Evolutionary conservation across 1,140 invertebrate genomes (phyloP).

Genomic region (Andricus grossulariae): DNA sequence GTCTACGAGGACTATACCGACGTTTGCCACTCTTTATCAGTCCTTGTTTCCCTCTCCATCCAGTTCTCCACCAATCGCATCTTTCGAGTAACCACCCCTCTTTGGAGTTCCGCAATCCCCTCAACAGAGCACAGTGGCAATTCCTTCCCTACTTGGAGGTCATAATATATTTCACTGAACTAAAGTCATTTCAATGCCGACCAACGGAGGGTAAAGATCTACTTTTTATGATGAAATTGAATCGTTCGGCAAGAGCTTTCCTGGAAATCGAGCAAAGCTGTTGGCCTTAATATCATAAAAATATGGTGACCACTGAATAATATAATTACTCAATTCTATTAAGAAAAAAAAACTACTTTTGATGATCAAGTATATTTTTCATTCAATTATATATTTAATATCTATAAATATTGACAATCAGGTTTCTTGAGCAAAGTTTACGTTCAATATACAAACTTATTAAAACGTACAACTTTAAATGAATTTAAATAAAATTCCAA

Average conservation of each 20-base stretch:
- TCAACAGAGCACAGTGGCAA: constrained; percentile 20
- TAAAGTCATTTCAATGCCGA: constrained; percentile 31
- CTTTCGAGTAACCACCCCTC: constrained; percentile 14
- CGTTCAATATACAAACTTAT: too few species aligned
- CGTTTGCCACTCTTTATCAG: constrained; percentile 25
- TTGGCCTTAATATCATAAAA: too few species aligned
- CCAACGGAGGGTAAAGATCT: constrained; percentile 5
- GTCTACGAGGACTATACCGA: constrained; percentile 27
- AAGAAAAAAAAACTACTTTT: too few species aligned
- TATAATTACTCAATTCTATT: too few species aligned
- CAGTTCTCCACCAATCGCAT: neutral
- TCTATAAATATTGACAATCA: too few species aligned
- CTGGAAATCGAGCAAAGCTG: neutral
- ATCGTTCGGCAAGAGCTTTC: neutral
- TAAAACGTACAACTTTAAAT: too few species aligned
- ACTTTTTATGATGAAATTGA: constrained; percentile 4
- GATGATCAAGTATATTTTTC: too few species aligned
- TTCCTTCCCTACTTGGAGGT: neutral
- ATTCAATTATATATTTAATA: too few species aligned
- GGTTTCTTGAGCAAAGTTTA: too few species aligned
- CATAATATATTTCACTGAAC: neutral
- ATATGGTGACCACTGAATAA: too few species aligned
- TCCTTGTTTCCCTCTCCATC: constrained; percentile 19
- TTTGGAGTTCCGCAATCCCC: neutral
- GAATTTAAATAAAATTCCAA: too few species aligned